These are phyloP conservation scores for Myioborus miniatus DNA, from an alignment of 2,797 vertebrate genomes.

Conservation along the genomic window DNA sequence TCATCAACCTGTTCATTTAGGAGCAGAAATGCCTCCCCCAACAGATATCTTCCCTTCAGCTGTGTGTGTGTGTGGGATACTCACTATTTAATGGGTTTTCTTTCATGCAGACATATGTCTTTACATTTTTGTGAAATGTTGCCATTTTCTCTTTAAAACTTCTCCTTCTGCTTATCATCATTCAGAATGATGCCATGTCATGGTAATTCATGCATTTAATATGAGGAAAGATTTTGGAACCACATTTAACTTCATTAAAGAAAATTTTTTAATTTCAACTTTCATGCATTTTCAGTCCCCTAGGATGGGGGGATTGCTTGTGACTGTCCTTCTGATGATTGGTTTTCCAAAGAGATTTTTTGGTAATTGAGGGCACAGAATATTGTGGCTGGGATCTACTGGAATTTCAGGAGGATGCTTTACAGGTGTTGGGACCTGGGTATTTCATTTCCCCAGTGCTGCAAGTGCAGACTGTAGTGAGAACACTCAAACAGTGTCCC, in stretches of 20 bases:
- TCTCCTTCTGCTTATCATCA: neutral
- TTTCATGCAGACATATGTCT: neutral
- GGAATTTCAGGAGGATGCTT: neutral
- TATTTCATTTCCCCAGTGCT: neutral
- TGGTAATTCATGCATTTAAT: neutral
- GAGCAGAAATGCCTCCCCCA: neutral
- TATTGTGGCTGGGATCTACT: neutral
- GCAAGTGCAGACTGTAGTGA: too few relatives aligned
- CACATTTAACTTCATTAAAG: neutral
- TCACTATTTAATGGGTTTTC: neutral
- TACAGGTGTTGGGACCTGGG: neutral
- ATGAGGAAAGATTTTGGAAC: neutral
- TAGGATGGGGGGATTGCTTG: neutral
- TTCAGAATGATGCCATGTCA: neutral
- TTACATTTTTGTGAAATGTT: neutral
- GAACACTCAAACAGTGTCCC: too few relatives aligned
- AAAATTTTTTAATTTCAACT: neutral
- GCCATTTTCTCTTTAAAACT: neutral
- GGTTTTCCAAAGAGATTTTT: neutral
- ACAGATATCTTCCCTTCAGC: neutral
- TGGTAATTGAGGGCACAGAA: neutral
- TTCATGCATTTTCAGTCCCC: neutral
- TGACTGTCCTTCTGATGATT: neutral
- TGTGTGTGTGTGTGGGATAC: neutral
- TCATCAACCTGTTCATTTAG: neutral